Percentiles rank a stretch among this genome's conserved stretches.
phyloP scores from a whole-genome alignment of 2,888 invertebrate species.

The Ochlodes sylvanus region DNA sequence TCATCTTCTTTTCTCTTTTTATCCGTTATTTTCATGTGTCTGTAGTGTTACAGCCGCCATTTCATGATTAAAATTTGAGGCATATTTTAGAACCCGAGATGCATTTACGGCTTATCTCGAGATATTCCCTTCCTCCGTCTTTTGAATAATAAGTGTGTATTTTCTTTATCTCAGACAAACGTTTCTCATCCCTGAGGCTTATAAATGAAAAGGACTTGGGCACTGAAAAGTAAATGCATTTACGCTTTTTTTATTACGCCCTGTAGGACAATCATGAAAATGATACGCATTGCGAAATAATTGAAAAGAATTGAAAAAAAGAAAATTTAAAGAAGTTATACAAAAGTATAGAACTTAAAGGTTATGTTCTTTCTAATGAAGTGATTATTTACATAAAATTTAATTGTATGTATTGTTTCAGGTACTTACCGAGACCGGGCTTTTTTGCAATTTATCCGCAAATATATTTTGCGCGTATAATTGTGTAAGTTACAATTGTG shows the following conservation, averaged over 20 bases:
- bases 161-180: slow-evolving; percentile 26
- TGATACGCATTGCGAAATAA: background rate
- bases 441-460: too few species aligned
- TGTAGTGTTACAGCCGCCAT: slow-evolving; percentile 30
- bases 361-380: too few species aligned
- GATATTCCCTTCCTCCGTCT: slow-evolving; percentile 30
- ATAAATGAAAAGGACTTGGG: slow-evolving; percentile 7
- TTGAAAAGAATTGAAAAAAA: too few species aligned
- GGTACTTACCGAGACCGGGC: too few species aligned
- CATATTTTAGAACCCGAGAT: slow-evolving; percentile 29
- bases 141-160: slow-evolving; percentile 35
- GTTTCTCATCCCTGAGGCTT: slow-evolving; percentile 7
- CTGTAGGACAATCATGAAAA: background rate
- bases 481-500: too few species aligned
- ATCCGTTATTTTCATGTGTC: slow-evolving; percentile 33
- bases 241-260: background rate
- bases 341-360: too few species aligned
- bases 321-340: too few species aligned
- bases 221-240: slow-evolving; percentile 11
- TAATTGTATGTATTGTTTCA: too few species aligned
- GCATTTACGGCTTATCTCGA: slow-evolving; percentile 27
- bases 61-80: slow-evolving; percentile 39
- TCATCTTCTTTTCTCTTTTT: slow-evolving; percentile 26
- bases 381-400: too few species aligned
- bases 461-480: too few species aligned